Evolutionary conservation across 1,140 invertebrate species (phyloP), one percentile per base, ranked within the genome.

Genomic region (Delia radicum): DNA sequence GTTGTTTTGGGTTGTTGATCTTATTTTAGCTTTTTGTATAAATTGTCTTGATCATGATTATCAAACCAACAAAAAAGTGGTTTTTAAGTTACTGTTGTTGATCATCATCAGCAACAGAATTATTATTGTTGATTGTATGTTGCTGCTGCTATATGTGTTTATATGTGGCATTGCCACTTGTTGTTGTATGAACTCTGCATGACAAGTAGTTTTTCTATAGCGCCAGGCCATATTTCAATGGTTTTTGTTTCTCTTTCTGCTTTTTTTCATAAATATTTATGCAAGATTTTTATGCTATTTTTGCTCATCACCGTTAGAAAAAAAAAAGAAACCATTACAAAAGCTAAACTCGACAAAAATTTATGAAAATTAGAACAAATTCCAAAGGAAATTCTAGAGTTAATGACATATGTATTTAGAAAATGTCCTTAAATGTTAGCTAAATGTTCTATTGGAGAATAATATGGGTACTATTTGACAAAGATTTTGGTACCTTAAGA

Each of bases 181-280:
- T 55, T 55, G 8, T 21, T n/a, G 21, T 55, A 55, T 55, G 48
- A 55, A 55, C 48, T 55, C 48, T 8, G 21, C 48, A 55, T 55
- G 48, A 55, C 48, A 55, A 55, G 48, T 55, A 55, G 48, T 55
- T 55, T 24, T 21, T 21, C 8, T 55, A 18, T 18, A 55, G 48
- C 48, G 48, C 48, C 48, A 55, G 8, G n/a, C n/a, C 21, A 4
- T 21, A 55, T 55, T 55, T 55, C 48, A 55, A 4, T 55, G 48
- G 4, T 55, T 10, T 4, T 48, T 48, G n/a, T 55, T 55, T 55
- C n/a, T 55, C 42, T 46, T 46, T 8, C 42, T 55, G 18, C 21
- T 55, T 21, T 55, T 55, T 55, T 55, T 55, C 48, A 55, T 55
- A 55, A 55, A 55, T 55, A 55, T 55, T 55, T 55, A 55, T 55